A percentile compares a stretch with the other conserved stretches of the same genome.
These are phyloP conservation scores for Sternarchorhynchus goeldii DNA, from an alignment of 2,797 vertebrate genomes.

Conservation along the genomic window DNA sequence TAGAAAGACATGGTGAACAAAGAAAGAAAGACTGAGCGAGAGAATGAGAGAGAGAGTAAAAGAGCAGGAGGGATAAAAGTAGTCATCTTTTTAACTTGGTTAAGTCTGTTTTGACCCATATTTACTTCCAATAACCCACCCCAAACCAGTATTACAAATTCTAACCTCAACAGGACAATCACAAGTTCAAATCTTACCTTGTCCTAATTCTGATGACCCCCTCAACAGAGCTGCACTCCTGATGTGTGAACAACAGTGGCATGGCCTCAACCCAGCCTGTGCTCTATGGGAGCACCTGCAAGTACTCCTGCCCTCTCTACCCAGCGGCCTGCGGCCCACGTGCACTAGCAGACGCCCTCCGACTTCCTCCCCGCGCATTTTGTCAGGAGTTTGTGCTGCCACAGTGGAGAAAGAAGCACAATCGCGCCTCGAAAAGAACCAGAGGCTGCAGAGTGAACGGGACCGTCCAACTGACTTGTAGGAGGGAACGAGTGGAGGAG, in stretches of 20 bases:
- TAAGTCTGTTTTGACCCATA: not conserved
- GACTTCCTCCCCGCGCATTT: not conserved
- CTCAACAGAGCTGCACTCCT: not conserved
- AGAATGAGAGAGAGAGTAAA: too few relatives aligned
- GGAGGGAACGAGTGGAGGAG: slow-evolving; percentile 10
- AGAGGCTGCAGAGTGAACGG: not conserved
- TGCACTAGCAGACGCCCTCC: not conserved
- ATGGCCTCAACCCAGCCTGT: not conserved
- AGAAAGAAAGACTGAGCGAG: not conserved
- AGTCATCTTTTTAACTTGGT: not conserved
- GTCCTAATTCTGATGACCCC: not conserved
- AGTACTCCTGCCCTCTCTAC: not conserved
- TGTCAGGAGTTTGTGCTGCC: not conserved
- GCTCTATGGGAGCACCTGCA: not conserved
- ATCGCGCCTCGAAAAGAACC: not conserved
- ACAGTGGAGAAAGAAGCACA: slow-evolving; percentile 1
- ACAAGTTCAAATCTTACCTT: slow-evolving; percentile 21
- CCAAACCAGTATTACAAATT: not conserved
- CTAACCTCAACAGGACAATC: not conserved
- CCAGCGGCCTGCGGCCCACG: slow-evolving; percentile 7
- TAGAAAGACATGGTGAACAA: slow-evolving; percentile 1
- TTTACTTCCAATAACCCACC: not conserved
- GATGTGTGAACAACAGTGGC: not conserved
- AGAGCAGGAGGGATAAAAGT: too few relatives aligned
- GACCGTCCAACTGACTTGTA: slow-evolving; percentile 39